Evolutionary conservation across 2,888 invertebrate genomes (phyloP).

Genomic region (Tenthredo amoena): DNA sequence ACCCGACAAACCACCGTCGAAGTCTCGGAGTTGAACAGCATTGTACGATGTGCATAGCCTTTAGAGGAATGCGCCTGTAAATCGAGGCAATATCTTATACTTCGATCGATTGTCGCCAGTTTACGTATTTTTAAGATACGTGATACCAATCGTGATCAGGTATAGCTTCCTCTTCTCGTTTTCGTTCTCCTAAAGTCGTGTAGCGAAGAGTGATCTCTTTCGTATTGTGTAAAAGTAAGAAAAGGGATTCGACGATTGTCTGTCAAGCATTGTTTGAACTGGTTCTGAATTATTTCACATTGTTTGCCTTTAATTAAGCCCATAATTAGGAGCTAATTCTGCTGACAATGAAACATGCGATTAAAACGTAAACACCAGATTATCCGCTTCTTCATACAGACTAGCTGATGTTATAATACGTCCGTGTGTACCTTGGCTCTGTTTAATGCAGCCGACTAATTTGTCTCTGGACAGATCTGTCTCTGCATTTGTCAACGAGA

Average conservation of each 20-base stretch:
- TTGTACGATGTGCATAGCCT: not conserved
- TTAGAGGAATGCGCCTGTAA: not conserved
- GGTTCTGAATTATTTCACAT: not conserved
- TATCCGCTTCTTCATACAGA: not conserved
- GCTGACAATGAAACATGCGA: not conserved
- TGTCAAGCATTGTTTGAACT: not conserved
- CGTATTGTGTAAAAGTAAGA: not conserved
- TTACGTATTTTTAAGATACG: not conserved
- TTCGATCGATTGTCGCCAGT: not conserved
- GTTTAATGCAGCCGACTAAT: not conserved
- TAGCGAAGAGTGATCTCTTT: not conserved
- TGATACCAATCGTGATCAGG: not conserved
- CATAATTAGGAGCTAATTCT: slow-evolving; percentile 15
- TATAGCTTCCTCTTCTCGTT: not conserved
- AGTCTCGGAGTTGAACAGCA: not conserved
- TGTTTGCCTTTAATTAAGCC: slow-evolving; percentile 27
- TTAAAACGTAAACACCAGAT: not conserved
- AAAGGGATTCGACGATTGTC: not conserved
- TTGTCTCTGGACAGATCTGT: not conserved
- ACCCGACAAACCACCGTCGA: not conserved
- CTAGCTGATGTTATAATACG: not conserved
- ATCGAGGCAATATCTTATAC: not conserved
- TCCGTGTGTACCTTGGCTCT: not conserved
- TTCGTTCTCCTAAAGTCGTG: not conserved
- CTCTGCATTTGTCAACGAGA: not conserved